Evolutionary conservation across 1,140 invertebrate genomes (phyloP).

Genomic region (Sarcophaga bullata): DNA sequence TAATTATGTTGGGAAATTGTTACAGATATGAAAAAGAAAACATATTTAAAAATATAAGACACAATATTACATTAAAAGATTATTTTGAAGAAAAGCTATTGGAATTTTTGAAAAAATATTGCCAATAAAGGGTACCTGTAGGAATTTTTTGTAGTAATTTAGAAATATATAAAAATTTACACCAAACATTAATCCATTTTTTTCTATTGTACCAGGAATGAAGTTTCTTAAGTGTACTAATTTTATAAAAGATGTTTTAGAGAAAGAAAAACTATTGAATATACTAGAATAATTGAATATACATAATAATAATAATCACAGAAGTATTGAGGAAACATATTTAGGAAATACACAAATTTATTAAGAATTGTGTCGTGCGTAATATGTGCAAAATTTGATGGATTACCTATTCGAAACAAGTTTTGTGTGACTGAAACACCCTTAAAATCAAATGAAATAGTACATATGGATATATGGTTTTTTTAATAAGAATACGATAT

Average conservation of each 20-base stretch:
- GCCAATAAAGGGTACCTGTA: background rate
- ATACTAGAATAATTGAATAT: slow-evolving; percentile 31
- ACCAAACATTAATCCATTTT: background rate
- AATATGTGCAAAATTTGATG: slow-evolving; percentile 35
- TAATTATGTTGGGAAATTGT: background rate
- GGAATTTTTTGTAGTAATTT: background rate
- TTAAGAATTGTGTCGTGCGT: slow-evolving; percentile 29
- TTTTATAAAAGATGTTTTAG: slow-evolving; percentile 11
- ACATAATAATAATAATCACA: slow-evolving; percentile 26
- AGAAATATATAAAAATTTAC: background rate
- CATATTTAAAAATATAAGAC: background rate
- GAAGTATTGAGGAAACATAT: slow-evolving; percentile 26
- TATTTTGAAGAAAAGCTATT: background rate
- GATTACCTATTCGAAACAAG: slow-evolving; percentile 18
- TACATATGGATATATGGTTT: slow-evolving; percentile 35
- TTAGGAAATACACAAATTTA: background rate
- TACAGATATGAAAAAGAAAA: background rate
- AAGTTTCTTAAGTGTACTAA: background rate
- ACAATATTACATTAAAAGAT: background rate
- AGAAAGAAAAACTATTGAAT: background rate
- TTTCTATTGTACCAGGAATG: background rate
- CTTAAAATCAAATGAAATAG: slow-evolving; percentile 27
- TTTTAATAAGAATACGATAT: background rate
- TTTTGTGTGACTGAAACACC: slow-evolving; percentile 33
- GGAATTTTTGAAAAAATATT: background rate